Conservation (phyloP, 2,113 vertebrate species). For the Meles meles region DNA sequence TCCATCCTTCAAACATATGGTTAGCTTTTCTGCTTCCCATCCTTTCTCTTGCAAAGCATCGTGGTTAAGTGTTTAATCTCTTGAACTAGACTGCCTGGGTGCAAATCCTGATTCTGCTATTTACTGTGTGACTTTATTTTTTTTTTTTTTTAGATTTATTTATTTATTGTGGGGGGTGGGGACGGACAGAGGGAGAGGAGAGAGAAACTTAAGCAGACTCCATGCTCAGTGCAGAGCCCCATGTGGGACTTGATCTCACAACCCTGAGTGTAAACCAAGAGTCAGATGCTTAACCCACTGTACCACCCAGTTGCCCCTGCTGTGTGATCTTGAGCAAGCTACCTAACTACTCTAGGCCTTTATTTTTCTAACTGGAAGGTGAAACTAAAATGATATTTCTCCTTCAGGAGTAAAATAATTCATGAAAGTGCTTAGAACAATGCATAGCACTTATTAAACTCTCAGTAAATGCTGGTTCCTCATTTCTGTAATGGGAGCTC, state of each 20-base stretch:
- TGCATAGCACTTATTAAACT: neutral
- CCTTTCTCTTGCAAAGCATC: neutral
- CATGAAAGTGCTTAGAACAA: neutral
- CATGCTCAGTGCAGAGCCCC: neutral
- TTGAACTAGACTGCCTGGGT: neutral
- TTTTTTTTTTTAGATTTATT: neutral
- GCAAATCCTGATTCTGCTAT: neutral
- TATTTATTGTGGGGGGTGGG: neutral
- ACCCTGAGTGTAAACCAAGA: neutral
- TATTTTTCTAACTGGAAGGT: neutral
- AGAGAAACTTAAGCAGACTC: neutral
- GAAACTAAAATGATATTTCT: neutral
- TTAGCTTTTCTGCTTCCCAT: neutral
- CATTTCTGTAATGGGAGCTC: neutral
- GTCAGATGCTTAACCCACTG: neutral
- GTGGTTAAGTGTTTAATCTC: neutral
- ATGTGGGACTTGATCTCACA: neutral
- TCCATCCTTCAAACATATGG: neutral
- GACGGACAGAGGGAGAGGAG: neutral
- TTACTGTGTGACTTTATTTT: neutral
- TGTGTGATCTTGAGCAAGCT: neutral
- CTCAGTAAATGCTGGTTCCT: neutral
- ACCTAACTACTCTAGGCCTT: neutral
- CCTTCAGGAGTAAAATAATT: neutral
- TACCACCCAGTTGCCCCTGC: neutral